Evolutionary conservation across 2,113 vertebrate species (phyloP).

Genomic region (Piprites chloris): DNA sequence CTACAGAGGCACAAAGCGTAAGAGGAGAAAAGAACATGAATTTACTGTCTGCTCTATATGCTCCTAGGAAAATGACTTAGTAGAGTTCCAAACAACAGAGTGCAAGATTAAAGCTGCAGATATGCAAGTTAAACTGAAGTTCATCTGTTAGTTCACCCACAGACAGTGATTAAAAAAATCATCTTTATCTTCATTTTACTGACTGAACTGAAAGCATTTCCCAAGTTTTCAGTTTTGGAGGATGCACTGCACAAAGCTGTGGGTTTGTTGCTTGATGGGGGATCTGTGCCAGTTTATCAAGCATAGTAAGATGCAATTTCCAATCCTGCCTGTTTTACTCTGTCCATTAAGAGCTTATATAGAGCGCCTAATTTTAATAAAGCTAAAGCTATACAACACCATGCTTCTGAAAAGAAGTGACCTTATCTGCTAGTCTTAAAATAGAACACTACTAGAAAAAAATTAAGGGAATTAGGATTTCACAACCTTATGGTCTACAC

Average conservation of each 20-base stretch:
- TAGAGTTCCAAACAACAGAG: background rate
- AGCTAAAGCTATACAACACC: background rate
- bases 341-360: background rate
- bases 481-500: background rate
- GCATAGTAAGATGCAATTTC: background rate
- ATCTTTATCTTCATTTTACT: background rate
- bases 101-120: background rate
- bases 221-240: background rate
- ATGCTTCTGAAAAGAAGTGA: background rate
- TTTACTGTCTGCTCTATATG: background rate
- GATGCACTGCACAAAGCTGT: background rate
- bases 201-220: background rate
- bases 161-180: background rate
- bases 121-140: background rate
- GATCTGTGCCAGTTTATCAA: background rate
- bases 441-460: background rate
- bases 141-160: background rate
- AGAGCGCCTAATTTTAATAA: background rate
- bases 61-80: background rate
- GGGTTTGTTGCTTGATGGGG: background rate
- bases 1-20: background rate
- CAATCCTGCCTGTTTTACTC: background rate
- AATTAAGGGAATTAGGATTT: background rate
- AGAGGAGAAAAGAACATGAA: background rate
- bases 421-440: background rate